Base-by-base conservation (phyloP, 2,797 vertebrate genomes). In the Oreochromis mossambicus region DNA sequence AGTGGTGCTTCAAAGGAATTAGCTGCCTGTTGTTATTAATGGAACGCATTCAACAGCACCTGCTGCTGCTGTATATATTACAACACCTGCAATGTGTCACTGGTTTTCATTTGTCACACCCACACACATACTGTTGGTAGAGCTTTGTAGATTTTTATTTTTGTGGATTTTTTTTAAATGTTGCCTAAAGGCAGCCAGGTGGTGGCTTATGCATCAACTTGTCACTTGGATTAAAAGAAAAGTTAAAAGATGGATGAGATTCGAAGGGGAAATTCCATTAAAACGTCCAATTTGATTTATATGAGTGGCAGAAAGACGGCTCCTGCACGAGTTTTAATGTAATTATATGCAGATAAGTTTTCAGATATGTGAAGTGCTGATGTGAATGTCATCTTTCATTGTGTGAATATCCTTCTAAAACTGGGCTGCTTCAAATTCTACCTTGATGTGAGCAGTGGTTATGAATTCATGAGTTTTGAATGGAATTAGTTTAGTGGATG, bases 271-370 rank as follows among this genome's bases (percentile, higher is more conserved):
- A 82, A 78, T 84, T 52, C 63, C 77, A 89, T 92, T 86, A 85
- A 92, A 87, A 81, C 0, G 9, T 85, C 83, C 17, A 14, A 51
- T 86, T 66, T 86, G 77, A 88, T 92, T 83, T 38, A 79, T 83
- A n/a, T 79, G 78, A 90, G 51, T 63, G 77, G 82, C 7, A 19
- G 66, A 80, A 26, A 32, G 26, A 52, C 32, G 5, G 82, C 79
- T 79, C 63, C 86, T 15, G 34, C 1, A 5, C 14, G 17, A 52
- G 66, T 48, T 52, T 36, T 61, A 34, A 73, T 48, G n/a, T 41
- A 54, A 83, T 88, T 79, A 50, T 66, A 70, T 82, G 82, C 78
- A 80, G 80, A 82, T 85, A 75, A 2, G 76, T 83, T 82, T 83
- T 51, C 46, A 26, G 68, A 86, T 55, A 48, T 34, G 63, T 17